Base-by-base conservation (phyloP, 2,113 vertebrate genomes). In the Equus quagga region DNA sequence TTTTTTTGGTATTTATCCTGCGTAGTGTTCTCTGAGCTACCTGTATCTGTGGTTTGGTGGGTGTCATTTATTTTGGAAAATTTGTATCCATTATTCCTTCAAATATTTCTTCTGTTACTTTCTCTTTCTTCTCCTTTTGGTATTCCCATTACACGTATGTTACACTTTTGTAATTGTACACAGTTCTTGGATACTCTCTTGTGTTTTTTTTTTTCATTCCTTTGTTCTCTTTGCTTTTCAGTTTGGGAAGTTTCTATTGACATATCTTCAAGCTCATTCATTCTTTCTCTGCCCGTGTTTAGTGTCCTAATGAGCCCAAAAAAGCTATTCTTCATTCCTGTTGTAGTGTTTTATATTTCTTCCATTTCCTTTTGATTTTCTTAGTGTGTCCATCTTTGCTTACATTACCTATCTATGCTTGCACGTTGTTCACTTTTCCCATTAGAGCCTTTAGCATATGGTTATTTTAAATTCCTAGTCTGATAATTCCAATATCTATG, bases 21-120 rank as follows among this genome's bases (percentile, higher is more conserved):
- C 41, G 36, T 49, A 6, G 31, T 56, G 46, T 65, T 60, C 64
- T 70, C 49, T 19, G 44, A 46, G 19, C 26, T 81, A 90, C 75
- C 10, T 69, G 54, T 23, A 87, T 10, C 41, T 88, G 60, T 83
- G 91, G 36, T 78, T 76, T 91, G 24, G n/a, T 78, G 33, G 28
- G 70, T 69, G 60, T 41, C 31, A 65, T 78, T 72, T 72, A 28
- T 51, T 70, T 91, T 82, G 36, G 60, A 81, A 83, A 91, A 72
- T 88, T 11, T 83, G 14, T 82, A 70, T 36, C 69, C 23, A 41
- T 31, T 76, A 58, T n/a, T 64, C 58, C 31, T 76, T 78, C 76
- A 82, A 56, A 49, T 91, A 82, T 60, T 92, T 89, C 31, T 73
- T 93, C 21, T 86, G 33, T 93, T 86, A 46, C 10, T 69, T 90